phyloP scores from a whole-genome alignment of 2,797 vertebrate species.

The Holocentrus rufus region DNA sequence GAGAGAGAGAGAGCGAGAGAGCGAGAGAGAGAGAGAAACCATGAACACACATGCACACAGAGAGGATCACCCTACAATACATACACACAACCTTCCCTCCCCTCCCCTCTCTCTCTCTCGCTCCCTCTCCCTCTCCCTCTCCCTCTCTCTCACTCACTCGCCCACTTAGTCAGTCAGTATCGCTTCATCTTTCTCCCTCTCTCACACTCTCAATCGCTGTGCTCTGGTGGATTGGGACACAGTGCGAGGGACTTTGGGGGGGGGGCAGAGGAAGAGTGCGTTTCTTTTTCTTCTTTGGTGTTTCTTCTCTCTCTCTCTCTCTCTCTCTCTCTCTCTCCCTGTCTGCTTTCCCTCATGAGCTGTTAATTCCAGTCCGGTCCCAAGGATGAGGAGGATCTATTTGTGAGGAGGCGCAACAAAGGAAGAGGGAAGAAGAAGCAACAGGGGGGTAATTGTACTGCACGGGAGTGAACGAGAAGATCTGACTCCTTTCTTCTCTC shows the following conservation, averaged over 20 bases:
- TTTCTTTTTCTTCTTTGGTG: slow-evolving; percentile 67
- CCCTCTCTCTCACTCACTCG: slow-evolving; percentile 25
- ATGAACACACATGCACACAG: slow-evolving; percentile 52
- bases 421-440: slow-evolving; percentile 70
- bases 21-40: slow-evolving; percentile 68
- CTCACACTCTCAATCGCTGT: slow-evolving; percentile 67
- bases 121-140: slow-evolving; percentile 38
- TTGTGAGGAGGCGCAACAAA: slow-evolving; percentile 68
- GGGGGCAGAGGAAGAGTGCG: slow-evolving; percentile 68
- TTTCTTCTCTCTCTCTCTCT: too few species aligned
- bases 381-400: slow-evolving; percentile 74
- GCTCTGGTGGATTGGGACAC: slow-evolving; percentile 77
- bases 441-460: slow-evolving; percentile 74
- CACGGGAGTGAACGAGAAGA: slow-evolving; percentile 57
- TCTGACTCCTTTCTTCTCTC: slow-evolving; percentile 32
- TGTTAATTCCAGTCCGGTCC: slow-evolving; percentile 60
- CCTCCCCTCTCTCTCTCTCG: slow-evolving; percentile 62
- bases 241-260: slow-evolving; percentile 72
- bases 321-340: slow-evolving; percentile 50
- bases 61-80: slow-evolving; percentile 67
- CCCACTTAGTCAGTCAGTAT: slow-evolving; percentile 11
- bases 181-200: slow-evolving; percentile 28
- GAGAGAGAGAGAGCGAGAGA: slow-evolving; percentile 1
- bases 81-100: slow-evolving; percentile 41
- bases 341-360: slow-evolving; percentile 64